phyloP scores from a whole-genome alignment of 2,888 invertebrate genomes.

The Thereva unica region DNA sequence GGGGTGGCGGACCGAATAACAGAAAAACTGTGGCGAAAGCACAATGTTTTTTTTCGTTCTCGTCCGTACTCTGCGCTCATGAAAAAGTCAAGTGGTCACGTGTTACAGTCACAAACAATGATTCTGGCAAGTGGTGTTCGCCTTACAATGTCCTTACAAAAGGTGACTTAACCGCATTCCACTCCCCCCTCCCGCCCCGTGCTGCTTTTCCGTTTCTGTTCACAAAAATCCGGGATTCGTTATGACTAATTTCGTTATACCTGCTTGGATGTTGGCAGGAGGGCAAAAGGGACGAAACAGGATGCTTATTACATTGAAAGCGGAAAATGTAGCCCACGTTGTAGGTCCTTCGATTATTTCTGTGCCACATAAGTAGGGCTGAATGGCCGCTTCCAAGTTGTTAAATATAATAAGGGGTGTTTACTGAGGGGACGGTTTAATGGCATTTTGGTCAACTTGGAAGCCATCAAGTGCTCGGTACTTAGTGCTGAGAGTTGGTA shows the following conservation, averaged over 20 bases:
- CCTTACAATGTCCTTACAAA: slow-evolving; percentile 24
- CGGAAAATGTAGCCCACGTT: slow-evolving; percentile 27
- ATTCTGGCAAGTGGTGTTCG: slow-evolving; percentile 3
- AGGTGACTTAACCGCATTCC: slow-evolving; percentile 19
- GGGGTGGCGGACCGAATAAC: slow-evolving; percentile 32
- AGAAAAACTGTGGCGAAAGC: slow-evolving; percentile 19
- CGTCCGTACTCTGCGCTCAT: slow-evolving; percentile 8
- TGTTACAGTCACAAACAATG: slow-evolving; percentile 38
- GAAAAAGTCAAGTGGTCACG: slow-evolving; percentile 41
- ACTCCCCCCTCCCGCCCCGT: not conserved
- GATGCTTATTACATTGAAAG: slow-evolving; percentile 27
- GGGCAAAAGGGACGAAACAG: slow-evolving; percentile 4
- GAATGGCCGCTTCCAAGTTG: slow-evolving; percentile 27
- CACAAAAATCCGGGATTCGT: not conserved
- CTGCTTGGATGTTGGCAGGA: not conserved
- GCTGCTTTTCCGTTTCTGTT: not conserved
- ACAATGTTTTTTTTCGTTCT: slow-evolving; percentile 7
- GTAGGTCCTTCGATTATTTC: slow-evolving; percentile 24
- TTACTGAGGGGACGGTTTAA: slow-evolving; percentile 31
- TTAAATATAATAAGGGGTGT: slow-evolving; percentile 34
- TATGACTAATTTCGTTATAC: slow-evolving; percentile 32
- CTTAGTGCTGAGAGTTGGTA: slow-evolving; percentile 18
- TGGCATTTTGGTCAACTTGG: slow-evolving; percentile 26
- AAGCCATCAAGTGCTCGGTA: slow-evolving; percentile 26
- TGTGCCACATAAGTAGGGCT: slow-evolving; percentile 18